Evolutionary conservation across 1,140 invertebrate species (phyloP).

Genomic region (Drosophila hydei): DNA sequence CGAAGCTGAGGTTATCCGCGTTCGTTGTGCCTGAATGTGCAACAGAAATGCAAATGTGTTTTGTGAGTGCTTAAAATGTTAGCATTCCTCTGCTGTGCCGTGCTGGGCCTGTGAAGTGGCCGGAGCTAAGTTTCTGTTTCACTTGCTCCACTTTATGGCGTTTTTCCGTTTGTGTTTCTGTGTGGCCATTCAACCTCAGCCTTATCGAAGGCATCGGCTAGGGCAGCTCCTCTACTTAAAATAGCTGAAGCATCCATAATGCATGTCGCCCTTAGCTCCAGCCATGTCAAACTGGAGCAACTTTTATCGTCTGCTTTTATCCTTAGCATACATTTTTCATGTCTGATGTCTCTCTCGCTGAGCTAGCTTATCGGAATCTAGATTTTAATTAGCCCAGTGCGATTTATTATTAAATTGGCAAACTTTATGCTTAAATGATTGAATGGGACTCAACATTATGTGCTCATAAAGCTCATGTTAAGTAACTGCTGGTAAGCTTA

Average conservation of each 20-base stretch:
- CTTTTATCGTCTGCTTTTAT: no score
- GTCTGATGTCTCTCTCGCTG: no score
- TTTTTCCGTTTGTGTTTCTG: no score
- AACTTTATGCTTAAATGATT: not conserved
- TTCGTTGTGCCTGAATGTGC: conserved; percentile 41
- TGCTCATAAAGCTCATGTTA: not conserved
- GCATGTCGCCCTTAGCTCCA: not conserved
- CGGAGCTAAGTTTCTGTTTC: conserved; percentile 24
- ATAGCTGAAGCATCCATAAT: not conserved
- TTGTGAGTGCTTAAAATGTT: conserved; percentile 43
- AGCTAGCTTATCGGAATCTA: no score
- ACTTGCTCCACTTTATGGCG: conserved; percentile 24
- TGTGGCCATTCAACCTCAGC: conserved; percentile 18
- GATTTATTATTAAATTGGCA: no score
- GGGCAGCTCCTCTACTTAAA: not conserved
- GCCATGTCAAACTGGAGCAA: not conserved
- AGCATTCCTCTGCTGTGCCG: conserved; percentile 20
- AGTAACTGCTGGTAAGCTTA: not conserved
- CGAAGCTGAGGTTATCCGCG: conserved; percentile 35
- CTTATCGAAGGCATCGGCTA: not conserved
- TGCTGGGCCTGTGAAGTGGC: conserved; percentile 14
- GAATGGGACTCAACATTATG: not conserved
- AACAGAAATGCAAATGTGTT: conserved; percentile 25
- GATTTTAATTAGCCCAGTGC: no score
- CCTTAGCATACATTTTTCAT: no score